Conservation (phyloP, 2,797 vertebrate species). For the Xerus rutilus region DNA sequence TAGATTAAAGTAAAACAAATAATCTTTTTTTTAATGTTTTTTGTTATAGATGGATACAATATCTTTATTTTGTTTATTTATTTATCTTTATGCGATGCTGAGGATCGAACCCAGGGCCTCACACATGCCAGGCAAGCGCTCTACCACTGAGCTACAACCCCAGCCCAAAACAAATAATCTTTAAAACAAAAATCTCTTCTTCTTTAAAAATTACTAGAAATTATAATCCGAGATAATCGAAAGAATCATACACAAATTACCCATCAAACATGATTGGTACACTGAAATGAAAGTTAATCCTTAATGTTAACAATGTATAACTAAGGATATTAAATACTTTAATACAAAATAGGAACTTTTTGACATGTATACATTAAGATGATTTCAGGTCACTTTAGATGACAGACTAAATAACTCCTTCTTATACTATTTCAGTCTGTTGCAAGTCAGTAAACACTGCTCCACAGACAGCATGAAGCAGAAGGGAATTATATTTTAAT, state of each 20-base stretch:
- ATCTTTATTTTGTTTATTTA: too few species aligned
- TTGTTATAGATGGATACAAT: too few species aligned
- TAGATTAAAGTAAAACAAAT: background rate
- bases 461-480: background rate
- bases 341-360: conserved; percentile 5
- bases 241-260: background rate
- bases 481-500: background rate
- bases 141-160: too few species aligned
- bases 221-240: background rate
- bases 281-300: conserved; percentile 11
- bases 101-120: too few species aligned
- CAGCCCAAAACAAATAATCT: background rate
- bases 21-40: background rate
- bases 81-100: too few species aligned
- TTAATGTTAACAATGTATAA: conserved; percentile 37
- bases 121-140: too few species aligned
- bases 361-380: conserved; percentile 15
- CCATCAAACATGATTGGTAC: background rate
- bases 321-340: background rate
- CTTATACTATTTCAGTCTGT: background rate
- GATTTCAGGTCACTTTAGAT: conserved; percentile 54
- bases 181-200: background rate
- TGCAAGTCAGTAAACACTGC: background rate
- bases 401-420: conserved; percentile 38
- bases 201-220: conserved; percentile 36